phyloP scores from a whole-genome alignment of 2,113 vertebrate species.

The Myiagra hebetior region DNA sequence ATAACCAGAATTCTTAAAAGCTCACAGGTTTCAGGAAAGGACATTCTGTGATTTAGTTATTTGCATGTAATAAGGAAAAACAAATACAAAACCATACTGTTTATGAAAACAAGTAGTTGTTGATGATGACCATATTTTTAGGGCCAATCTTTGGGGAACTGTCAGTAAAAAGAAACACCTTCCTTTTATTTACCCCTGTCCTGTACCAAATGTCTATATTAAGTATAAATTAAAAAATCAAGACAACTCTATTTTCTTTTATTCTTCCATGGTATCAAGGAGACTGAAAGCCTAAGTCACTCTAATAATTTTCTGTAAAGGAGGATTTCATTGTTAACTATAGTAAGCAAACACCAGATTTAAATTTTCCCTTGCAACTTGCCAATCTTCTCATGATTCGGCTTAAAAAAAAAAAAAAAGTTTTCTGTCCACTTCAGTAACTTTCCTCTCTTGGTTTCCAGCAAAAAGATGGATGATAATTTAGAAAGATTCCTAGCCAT shows the following conservation, averaged over 20 bases:
- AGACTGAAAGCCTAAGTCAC: neutral
- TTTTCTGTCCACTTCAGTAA: neutral
- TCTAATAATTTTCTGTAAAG: neutral
- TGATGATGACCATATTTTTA: neutral
- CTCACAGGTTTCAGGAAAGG: neutral
- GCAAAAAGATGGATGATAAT: neutral
- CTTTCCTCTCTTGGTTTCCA: neutral
- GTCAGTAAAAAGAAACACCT: neutral
- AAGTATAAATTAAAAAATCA: neutral
- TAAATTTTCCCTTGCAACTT: neutral
- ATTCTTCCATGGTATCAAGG: neutral
- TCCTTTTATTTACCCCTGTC: neutral
- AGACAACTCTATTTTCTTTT: neutral
- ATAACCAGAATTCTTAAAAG: neutral
- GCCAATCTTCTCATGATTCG: neutral
- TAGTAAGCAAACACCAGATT: slow-evolving; percentile 1
- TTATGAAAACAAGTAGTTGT: neutral
- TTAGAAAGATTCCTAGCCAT: neutral
- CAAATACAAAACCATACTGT: neutral
- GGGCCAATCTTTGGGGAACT: neutral
- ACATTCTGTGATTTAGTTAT: neutral
- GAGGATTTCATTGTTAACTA: neutral
- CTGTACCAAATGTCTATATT: neutral
- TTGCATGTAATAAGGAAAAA: neutral
- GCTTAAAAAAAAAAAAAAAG: neutral